These are phyloP conservation scores for Chauna torquata DNA, from an alignment of 2,113 vertebrate species.

Conservation along the genomic window DNA sequence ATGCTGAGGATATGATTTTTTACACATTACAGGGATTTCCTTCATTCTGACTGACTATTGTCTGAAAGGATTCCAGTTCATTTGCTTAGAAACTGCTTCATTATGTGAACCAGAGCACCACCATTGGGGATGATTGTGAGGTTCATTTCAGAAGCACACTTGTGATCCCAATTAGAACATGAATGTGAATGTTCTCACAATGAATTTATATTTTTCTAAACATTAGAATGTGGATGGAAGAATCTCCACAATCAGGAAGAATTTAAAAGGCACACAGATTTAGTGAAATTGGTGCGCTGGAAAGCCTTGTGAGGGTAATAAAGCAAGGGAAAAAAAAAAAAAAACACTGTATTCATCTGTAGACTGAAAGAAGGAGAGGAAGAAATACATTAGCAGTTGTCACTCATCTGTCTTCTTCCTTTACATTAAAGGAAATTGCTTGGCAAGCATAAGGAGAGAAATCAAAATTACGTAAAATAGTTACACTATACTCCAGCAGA, in stretches of 20 bases:
- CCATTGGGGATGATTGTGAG: background rate
- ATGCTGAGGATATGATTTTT: background rate
- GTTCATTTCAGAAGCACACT: background rate
- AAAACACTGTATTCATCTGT: background rate
- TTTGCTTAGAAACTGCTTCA: background rate
- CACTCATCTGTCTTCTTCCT: background rate
- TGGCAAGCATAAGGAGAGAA: background rate
- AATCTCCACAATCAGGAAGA: background rate
- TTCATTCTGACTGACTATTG: background rate
- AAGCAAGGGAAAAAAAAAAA: background rate
- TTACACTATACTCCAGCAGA: background rate
- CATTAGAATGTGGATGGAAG: background rate
- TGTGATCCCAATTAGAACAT: background rate
- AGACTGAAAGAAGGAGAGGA: background rate
- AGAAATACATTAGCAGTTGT: background rate
- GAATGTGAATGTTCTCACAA: background rate
- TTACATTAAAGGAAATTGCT: constrained; percentile 24
- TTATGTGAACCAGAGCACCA: background rate
- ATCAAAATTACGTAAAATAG: background rate
- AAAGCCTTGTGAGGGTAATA: background rate
- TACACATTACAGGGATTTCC: background rate
- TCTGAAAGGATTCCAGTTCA: background rate
- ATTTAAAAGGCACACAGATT: background rate
- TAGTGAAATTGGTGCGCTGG: background rate
- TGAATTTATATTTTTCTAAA: background rate